Evolutionary conservation across 1,140 invertebrate species (phyloP), one percentile per base, ranked within the genome.

Genomic region (Bombus picipes): DNA sequence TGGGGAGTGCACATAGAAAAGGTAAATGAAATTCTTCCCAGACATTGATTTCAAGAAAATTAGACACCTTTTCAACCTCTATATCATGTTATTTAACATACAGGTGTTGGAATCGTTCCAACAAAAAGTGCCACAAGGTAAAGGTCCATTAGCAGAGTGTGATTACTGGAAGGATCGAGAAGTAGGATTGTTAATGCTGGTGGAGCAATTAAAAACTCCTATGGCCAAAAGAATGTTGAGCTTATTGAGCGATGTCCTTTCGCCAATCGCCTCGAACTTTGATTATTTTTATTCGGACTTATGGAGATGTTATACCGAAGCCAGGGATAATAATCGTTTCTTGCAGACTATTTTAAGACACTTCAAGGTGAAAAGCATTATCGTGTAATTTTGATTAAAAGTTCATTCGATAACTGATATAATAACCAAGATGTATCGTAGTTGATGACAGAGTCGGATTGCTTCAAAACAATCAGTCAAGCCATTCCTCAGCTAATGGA

Each of bases 281-380:
- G 93, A 96, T 65, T 92, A 94, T 77, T 95, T 96, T 65, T 91
- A 96, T 85, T 92, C 95, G 1, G 96, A 97, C 73, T 94, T 98
- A 0, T 95, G 97, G 81, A 97, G 97, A 72, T 95, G 96, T 88
- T 98, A 97, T 85, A 96, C 96, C n/a, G 95, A 98, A 91, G 97
- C 98, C 1, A 97, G 97, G 90, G 98, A 99, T 90, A 99, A 98
- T 93, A 96, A 97, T 2, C 97, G 98, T 85, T 98, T 98, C 94
- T 93, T 99, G 18, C 97, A 96, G 0, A 98, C 98, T 1, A 95
- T 98, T 22, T 96, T 97, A 84, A 96, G 98, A 85, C 97, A 98
- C 93, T 97, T 99, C 88, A 97, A 97, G 92, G 97, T 98, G 15
- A 28, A 53, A 22, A 53, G 5, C 5, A 53, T 53, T 53, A 6